Evolutionary conservation across 2,113 vertebrate species (phyloP).

Genomic region (Periophthalmodon schlosseri): DNA sequence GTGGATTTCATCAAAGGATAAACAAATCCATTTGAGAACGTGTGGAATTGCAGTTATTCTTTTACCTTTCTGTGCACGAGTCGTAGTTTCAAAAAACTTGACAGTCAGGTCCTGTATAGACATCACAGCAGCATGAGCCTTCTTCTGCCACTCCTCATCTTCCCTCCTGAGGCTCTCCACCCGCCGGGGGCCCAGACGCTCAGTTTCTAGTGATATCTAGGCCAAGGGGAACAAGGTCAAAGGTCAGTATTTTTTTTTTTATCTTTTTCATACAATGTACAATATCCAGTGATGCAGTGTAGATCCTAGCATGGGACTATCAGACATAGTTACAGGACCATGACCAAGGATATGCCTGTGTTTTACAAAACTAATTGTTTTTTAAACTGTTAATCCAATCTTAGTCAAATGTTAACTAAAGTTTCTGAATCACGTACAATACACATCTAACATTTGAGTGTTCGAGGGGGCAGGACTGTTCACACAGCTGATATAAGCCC

Average conservation of each 20-base stretch:
- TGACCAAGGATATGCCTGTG: no score
- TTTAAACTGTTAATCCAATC: no score
- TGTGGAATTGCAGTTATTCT: slow-evolving; percentile 8
- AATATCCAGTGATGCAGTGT: neutral
- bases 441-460: neutral
- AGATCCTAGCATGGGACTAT: neutral
- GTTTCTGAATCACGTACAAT: neutral
- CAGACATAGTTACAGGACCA: neutral
- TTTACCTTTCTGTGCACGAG: slow-evolving; percentile 93
- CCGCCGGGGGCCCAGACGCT: slow-evolving; percentile 93
- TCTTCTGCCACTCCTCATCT: slow-evolving; percentile 95
- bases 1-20: slow-evolving; percentile 12
- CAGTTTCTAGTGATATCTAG: slow-evolving; percentile 95
- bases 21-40: neutral
- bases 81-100: slow-evolving; percentile 97
- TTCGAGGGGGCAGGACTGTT: neutral
- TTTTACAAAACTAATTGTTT: no score
- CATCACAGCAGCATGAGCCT: slow-evolving; percentile 91
- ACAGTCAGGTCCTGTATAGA: slow-evolving; percentile 97
- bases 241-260: neutral
- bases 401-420: neutral
- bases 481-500: neutral
- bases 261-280: neutral
- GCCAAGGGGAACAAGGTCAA: neutral
- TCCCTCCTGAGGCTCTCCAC: slow-evolving; percentile 91